phyloP scores from a whole-genome alignment of 1,140 invertebrate species.

The Hestina assimilis region DNA sequence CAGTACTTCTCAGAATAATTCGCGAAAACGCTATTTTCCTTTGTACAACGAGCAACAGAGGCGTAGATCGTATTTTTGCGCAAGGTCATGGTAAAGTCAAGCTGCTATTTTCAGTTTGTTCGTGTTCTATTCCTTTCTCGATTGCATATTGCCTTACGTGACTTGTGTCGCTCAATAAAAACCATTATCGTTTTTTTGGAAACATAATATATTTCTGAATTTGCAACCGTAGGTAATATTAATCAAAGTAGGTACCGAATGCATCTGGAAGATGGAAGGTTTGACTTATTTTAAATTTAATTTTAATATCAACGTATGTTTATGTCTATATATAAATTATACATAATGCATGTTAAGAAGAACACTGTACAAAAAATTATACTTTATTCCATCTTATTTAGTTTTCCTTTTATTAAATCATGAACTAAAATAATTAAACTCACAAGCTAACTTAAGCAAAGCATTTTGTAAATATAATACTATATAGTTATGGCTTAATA shows the following conservation, averaged over 20 bases:
- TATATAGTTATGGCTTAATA: no score
- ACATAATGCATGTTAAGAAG: no score
- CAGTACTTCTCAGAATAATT: constrained; percentile 73
- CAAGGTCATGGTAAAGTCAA: constrained; percentile 70
- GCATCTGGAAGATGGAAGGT: constrained; percentile 10
- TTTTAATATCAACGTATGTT: no score
- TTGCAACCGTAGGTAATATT: neutral
- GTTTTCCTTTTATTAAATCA: no score
- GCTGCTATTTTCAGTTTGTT: constrained; percentile 46
- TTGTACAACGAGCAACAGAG: constrained; percentile 40
- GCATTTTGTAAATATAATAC: no score
- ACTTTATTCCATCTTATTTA: no score
- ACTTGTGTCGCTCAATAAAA: neutral
- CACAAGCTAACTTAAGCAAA: no score
- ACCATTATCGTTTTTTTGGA: neutral
- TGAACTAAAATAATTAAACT: no score
- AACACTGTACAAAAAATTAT: no score
- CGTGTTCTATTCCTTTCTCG: constrained; percentile 17
- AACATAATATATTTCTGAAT: neutral
- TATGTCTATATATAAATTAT: no score
- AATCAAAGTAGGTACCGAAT: neutral
- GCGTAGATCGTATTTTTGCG: constrained; percentile 58
- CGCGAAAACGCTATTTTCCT: constrained; percentile 66
- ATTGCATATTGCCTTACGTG: constrained; percentile 18
- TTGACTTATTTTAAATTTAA: no score